A percentile compares a stretch with the other conserved stretches of the same genome.
phyloP scores from a whole-genome alignment of 2,797 vertebrate species.

The Oreortyx pictus region DNA sequence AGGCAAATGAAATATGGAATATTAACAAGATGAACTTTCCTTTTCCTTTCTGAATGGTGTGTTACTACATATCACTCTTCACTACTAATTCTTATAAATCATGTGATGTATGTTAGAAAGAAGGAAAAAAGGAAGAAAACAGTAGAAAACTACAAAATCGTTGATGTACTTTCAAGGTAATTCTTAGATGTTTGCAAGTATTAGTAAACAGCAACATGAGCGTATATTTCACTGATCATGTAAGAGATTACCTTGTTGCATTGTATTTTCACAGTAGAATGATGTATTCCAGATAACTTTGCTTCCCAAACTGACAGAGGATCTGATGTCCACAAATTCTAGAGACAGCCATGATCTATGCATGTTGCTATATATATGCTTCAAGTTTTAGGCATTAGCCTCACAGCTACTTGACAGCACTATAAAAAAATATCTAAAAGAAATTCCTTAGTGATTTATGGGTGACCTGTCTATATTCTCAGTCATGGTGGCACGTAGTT shows the following conservation, averaged over 20 bases:
- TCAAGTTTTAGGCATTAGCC: not conserved
- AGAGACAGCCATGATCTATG: not conserved
- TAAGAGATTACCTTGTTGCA: not conserved
- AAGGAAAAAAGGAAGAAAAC: not conserved
- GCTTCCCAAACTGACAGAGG: not conserved
- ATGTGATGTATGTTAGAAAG: not conserved
- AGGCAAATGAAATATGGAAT: slow-evolving; percentile 25
- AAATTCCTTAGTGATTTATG: not conserved
- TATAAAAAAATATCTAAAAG: not conserved
- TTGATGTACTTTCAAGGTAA: not conserved
- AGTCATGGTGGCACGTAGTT: not conserved
- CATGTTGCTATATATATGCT: no score
- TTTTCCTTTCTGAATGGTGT: not conserved
- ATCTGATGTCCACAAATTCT: not conserved
- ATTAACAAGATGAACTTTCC: not conserved
- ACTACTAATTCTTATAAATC: not conserved
- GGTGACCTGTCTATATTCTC: not conserved
- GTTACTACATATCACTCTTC: not conserved
- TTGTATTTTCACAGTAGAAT: not conserved
- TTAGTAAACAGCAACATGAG: fast-evolving
- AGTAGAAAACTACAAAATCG: not conserved
- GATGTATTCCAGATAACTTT: not conserved
- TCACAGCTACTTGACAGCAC: not conserved
- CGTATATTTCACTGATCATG: not conserved
- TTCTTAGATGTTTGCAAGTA: not conserved